Evolutionary conservation across 1,140 invertebrate species (phyloP).

Genomic region (Heliconius himera): DNA sequence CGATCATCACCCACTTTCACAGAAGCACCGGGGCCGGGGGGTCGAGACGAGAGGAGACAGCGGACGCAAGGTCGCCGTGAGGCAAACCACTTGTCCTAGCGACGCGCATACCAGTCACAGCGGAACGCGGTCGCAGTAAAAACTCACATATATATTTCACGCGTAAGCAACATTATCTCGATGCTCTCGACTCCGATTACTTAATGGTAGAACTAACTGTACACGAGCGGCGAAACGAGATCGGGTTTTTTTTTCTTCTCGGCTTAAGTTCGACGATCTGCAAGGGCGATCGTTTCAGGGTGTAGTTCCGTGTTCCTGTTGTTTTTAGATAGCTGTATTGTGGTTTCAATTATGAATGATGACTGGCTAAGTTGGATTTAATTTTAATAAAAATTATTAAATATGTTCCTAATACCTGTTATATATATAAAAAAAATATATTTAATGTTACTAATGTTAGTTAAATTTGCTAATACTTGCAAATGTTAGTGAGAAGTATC

Average conservation of each 20-base stretch:
- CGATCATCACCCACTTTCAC: slow-evolving; percentile 75
- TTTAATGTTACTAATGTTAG: too few species aligned
- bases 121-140: slow-evolving; percentile 78
- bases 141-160: slow-evolving; percentile 79
- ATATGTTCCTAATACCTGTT: background rate
- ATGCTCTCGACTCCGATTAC: slow-evolving; percentile 76
- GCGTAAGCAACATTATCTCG: slow-evolving; percentile 78
- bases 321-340: slow-evolving; percentile 23
- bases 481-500: too few species aligned
- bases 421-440: background rate
- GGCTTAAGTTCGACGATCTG: slow-evolving; percentile 74
- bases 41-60: slow-evolving; percentile 46
- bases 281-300: slow-evolving; percentile 55
- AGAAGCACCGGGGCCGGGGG: slow-evolving; percentile 51
- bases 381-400: background rate
- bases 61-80: slow-evolving; percentile 72
- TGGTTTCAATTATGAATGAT: background rate
- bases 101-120: slow-evolving; percentile 76
- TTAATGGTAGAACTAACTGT: slow-evolving; percentile 78
- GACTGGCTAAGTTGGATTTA: background rate
- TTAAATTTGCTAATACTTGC: too few species aligned
- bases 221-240: slow-evolving; percentile 70
- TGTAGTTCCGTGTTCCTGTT: slow-evolving; percentile 47
- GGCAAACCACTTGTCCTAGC: slow-evolving; percentile 78
- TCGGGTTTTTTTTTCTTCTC: slow-evolving; percentile 65